phyloP scores from a whole-genome alignment of 23 tunicate genomes.

The Clavelina lepadiformis region DNA sequence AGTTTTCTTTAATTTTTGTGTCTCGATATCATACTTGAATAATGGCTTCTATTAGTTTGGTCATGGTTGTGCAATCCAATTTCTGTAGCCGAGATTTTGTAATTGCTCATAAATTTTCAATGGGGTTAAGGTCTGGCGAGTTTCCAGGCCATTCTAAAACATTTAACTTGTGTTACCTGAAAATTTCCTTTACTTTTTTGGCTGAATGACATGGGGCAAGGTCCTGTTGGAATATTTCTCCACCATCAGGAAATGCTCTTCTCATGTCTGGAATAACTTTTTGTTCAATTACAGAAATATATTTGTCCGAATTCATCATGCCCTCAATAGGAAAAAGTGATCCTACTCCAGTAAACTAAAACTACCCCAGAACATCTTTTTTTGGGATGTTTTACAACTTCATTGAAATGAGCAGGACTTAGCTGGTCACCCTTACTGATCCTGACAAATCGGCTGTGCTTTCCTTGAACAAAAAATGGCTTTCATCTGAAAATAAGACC shows the following conservation, averaged over 20 bases:
- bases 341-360: constrained; percentile 12
- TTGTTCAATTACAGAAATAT: constrained; percentile 5
- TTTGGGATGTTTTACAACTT: constrained; percentile 9
- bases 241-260: constrained; percentile 24
- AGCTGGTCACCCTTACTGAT: constrained; percentile 6
- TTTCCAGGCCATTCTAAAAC: constrained; percentile 4
- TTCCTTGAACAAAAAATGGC: constrained; percentile 15
- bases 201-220: constrained; percentile 23
- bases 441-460: constrained; percentile 16
- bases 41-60: constrained; percentile 13
- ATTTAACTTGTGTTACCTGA: not conserved
- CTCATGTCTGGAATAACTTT: constrained; percentile 9
- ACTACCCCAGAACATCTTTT: constrained; percentile 8
- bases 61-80: constrained; percentile 16
- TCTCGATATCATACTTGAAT: constrained; percentile 11
- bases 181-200: constrained; percentile 13
- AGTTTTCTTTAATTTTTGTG: constrained; percentile 10
- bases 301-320: constrained; percentile 23
- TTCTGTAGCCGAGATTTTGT: constrained; percentile 16
- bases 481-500: constrained; percentile 9
- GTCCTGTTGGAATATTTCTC: constrained; percentile 14
- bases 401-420: constrained; percentile 15
- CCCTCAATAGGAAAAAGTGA: constrained; percentile 15
- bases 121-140: constrained; percentile 14
- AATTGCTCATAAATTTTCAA: constrained; percentile 14